Conservation (phyloP, 1,140 invertebrate genomes). For the Drosophila nannoptera region DNA sequence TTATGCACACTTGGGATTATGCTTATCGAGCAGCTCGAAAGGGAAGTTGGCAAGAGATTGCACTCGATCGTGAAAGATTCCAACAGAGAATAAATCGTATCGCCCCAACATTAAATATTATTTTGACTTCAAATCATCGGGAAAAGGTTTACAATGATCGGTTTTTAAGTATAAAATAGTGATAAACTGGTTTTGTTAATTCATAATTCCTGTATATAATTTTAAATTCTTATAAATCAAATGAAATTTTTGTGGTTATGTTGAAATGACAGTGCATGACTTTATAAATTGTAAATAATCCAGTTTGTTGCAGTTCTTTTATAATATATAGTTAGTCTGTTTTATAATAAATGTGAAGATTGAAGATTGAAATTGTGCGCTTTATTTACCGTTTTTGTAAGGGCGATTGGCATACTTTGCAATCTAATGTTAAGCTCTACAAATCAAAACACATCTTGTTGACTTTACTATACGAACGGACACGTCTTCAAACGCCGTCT, state of each 20-base stretch:
- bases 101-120: slow-evolving; percentile 79
- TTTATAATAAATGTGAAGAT: not conserved
- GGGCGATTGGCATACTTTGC: too few relatives aligned
- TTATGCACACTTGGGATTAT: slow-evolving; percentile 83
- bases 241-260: not conserved
- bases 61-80: slow-evolving; percentile 83
- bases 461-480: too few relatives aligned
- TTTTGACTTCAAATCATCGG: slow-evolving; percentile 81
- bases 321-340: not conserved
- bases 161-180: slow-evolving; percentile 72
- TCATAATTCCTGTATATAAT: slow-evolving; percentile 10
- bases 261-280: not conserved
- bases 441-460: too few relatives aligned
- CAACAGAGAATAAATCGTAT: slow-evolving; percentile 79
- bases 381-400: too few relatives aligned
- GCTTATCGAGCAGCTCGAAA: slow-evolving; percentile 83
- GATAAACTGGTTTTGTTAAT: slow-evolving; percentile 19
- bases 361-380: too few relatives aligned
- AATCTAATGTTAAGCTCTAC: too few relatives aligned
- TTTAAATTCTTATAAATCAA: not conserved
- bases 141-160: slow-evolving; percentile 81
- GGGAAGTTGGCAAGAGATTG: slow-evolving; percentile 83
- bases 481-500: too few relatives aligned
- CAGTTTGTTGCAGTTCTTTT: not conserved
- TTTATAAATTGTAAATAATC: slow-evolving; percentile 1